Base-by-base conservation (phyloP, 1,140 invertebrate species). In the Ceratina calcarata region DNA sequence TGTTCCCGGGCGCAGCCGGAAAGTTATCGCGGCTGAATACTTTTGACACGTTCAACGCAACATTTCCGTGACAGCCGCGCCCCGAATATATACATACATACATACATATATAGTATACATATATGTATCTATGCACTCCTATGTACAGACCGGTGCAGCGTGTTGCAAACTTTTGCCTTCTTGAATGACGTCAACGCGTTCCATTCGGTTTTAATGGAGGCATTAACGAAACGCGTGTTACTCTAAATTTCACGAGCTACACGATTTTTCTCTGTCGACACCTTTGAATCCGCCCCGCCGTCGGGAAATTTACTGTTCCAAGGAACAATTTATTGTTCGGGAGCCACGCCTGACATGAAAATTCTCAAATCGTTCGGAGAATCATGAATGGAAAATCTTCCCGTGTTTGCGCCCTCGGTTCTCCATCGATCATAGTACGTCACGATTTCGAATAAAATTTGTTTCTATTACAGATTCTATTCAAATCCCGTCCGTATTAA, bases 11-110 rank as follows among this genome's bases (percentile, higher is more conserved):
- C 24, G 18, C 51, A 24, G 45, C 22, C 53, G 62, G 37, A 58
- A 84, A 85, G 72, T 85, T 85, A 77, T 81, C 68, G 71, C 65
- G 65, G 69, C 37, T 65, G 69, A 72, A 84, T 79, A 84, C 71
- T 81, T 85, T 74, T 83, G 81, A 83, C 83, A 68, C 51, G 62
- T 37, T 61, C 20, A 37, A 27, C 76, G 60, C 37, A 78, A 75
- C 81, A 27, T 75, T 83, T 61, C 77, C 58, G 45, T 58, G 57
- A 79, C 82, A 68, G 71, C 53, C 45, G 65, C 18, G 37, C 45
- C 32, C 16, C 51, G 64, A 58, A 60, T 49, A 66, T 1, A 22
- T 16, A 10, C 7, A 45, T 45, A 45, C 37, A 10, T 45, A 45
- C 37, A 45, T 45, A 45, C 37, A 10, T 45, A 45, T 45, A 32